Evolutionary conservation across 2,888 invertebrate species (phyloP).

Genomic region (Ectropis crepuscularia): DNA sequence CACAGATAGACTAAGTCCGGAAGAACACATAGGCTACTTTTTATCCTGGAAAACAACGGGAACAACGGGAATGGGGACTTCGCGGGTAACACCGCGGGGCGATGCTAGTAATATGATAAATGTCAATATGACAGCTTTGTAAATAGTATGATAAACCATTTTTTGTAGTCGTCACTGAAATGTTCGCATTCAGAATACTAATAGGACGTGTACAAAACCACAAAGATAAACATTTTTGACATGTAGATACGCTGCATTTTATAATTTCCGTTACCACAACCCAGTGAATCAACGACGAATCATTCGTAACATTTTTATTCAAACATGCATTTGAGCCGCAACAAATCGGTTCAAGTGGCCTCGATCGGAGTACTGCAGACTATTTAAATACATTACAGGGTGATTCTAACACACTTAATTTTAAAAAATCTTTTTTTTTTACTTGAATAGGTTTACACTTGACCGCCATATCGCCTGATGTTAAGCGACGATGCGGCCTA

Average conservation of each 20-base stretch:
- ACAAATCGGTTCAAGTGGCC: constrained; percentile 27
- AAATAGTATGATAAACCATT: neutral
- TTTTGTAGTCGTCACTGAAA: neutral
- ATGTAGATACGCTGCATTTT: neutral
- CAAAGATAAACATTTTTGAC: constrained; percentile 3
- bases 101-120: neutral
- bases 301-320: constrained; percentile 10
- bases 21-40: no score
- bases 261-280: neutral
- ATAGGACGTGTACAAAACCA: neutral
- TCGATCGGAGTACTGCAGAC: constrained; percentile 18
- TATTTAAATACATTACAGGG: constrained; percentile 16
- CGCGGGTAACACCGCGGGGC: no score
- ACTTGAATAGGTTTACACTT: no score
- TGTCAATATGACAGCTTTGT: neutral
- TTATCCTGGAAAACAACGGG: no score
- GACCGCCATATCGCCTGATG: no score
- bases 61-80: no score
- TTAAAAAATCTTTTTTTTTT: no score
- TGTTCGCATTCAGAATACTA: neutral
- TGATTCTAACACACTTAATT: neutral
- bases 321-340: constrained; percentile 30
- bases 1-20: no score
- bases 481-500: no score
- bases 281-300: constrained; percentile 11